Conservation (phyloP, 2,888 invertebrate species). For the Euspilapteryx auroguttella region DNA sequence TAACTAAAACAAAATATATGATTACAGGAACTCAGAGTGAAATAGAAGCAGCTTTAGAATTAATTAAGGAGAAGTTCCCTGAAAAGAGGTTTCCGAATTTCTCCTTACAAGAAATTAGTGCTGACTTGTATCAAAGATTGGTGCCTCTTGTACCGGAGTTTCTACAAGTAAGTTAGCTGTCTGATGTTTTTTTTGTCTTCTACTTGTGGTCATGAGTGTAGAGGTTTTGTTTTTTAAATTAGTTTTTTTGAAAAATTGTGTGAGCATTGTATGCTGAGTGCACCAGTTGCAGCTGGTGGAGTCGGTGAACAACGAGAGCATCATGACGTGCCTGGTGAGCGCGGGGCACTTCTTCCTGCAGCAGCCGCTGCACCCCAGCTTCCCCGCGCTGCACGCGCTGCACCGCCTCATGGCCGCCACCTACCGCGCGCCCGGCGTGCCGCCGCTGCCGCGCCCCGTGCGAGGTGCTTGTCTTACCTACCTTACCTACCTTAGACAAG, state of each 20-base stretch:
- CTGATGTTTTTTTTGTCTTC: not conserved
- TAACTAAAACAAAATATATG: slow-evolving; percentile 8
- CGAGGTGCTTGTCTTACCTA: slow-evolving; percentile 72
- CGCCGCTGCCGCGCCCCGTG: slow-evolving; percentile 77
- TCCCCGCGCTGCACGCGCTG: slow-evolving; percentile 78
- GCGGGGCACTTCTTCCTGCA: slow-evolving; percentile 93
- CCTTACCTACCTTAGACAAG: too few species aligned
- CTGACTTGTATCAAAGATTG: slow-evolving; percentile 51
- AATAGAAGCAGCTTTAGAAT: slow-evolving; percentile 78
- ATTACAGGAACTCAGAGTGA: slow-evolving; percentile 70
- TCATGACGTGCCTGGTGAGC: slow-evolving; percentile 82
- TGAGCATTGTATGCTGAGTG: slow-evolving; percentile 20
- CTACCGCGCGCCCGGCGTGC: slow-evolving; percentile 78
- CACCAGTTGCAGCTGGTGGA: slow-evolving; percentile 87
- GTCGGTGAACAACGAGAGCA: slow-evolving; percentile 91
- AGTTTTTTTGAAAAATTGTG: too few species aligned
- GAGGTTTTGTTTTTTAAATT: too few species aligned
- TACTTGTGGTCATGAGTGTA: too few species aligned
- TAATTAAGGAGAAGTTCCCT: slow-evolving; percentile 87
- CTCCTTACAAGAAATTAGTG: slow-evolving; percentile 65
- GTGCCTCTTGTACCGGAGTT: slow-evolving; percentile 56
- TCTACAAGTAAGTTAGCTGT: slow-evolving; percentile 47
- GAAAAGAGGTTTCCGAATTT: slow-evolving; percentile 77
- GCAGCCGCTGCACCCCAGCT: slow-evolving; percentile 93
- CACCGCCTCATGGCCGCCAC: slow-evolving; percentile 81